These are phyloP conservation scores for Parapsyche elsis DNA, from an alignment of 1,140 invertebrate genomes.

Conservation along the genomic window DNA sequence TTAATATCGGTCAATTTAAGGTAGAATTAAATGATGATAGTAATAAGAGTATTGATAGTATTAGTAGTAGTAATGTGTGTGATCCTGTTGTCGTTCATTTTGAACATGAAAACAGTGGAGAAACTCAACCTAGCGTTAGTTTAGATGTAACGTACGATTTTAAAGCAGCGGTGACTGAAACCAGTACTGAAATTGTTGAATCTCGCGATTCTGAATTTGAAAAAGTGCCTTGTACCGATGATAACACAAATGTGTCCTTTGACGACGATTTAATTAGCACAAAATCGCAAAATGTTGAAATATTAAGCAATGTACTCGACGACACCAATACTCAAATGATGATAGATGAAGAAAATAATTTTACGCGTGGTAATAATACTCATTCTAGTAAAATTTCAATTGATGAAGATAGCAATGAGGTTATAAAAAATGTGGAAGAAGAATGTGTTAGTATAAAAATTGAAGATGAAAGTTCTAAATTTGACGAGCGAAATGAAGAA, in stretches of 20 bases:
- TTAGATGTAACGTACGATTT: not conserved
- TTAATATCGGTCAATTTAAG: slow-evolving; percentile 44
- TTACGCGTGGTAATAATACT: not conserved
- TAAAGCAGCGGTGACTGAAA: not conserved
- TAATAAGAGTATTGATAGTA: not conserved
- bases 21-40: slow-evolving; percentile 43
- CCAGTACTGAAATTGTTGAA: slow-evolving; percentile 19
- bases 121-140: not conserved
- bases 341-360: not conserved
- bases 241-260: slow-evolving; percentile 33
- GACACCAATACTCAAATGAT: not conserved
- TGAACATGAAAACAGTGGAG: not conserved
- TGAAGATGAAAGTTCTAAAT: too few relatives aligned
- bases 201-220: slow-evolving; percentile 44
- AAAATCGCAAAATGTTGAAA: slow-evolving; percentile 22
- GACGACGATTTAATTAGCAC: slow-evolving; percentile 34
- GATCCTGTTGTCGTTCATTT: not conserved
- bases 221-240: not conserved
- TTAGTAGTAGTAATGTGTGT: slow-evolving; percentile 29
- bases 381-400: not conserved
- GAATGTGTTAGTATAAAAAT: too few relatives aligned
- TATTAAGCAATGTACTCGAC: not conserved
- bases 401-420: not conserved
- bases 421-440: not conserved
- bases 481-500: too few relatives aligned